Base-by-base conservation (phyloP, 2,888 invertebrate genomes). In the Temnothorax rugatulus region DNA sequence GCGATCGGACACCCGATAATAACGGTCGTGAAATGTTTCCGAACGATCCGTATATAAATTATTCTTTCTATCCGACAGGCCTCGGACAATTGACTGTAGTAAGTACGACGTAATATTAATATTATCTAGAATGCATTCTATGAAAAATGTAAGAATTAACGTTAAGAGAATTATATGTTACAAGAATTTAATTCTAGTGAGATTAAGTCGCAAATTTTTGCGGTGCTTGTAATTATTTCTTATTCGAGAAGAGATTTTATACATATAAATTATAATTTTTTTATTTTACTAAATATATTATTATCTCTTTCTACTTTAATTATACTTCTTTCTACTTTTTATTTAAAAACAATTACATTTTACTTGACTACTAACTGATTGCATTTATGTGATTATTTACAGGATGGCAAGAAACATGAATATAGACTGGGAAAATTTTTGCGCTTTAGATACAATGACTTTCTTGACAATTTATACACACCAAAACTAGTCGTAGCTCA, bases 1-100 rank as follows among this genome's bases (percentile, higher is more conserved):
- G 97, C 2, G 97, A 97, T 91, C 95, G 97, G 82, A 96, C 97
- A 29, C 97, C 97, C 0, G 96, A 96, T 83, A 89, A 95, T n/a
- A 96, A 95, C 85, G 95, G 95, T 79, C 86, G 95, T 74, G 95
- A 95, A 11, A 93, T 96, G 68, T 97, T 96, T 91, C 96, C 96
- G 0, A 96, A 95, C 50, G 96, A 97, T 90, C 95, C 95, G 0
- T 95, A 96, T 84, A 90, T 95, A 41, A 92, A 95, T 44, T 95
- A 96, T 69, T 92, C 93, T 38, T 96, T 95, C 90, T 97, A 96
- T 94, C 97, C 97, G 0, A 96, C 96, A 88, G 97, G 97, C 50
- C 96, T 95, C 91, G 97, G 97, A 87, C 96, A 96, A 69, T 94
- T 97, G 57, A 97, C 97, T 0, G 96, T 96, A 90, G 97, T 97